Evolutionary conservation across 2,888 invertebrate species (phyloP).

Genomic region (Hyposoter didymator): DNA sequence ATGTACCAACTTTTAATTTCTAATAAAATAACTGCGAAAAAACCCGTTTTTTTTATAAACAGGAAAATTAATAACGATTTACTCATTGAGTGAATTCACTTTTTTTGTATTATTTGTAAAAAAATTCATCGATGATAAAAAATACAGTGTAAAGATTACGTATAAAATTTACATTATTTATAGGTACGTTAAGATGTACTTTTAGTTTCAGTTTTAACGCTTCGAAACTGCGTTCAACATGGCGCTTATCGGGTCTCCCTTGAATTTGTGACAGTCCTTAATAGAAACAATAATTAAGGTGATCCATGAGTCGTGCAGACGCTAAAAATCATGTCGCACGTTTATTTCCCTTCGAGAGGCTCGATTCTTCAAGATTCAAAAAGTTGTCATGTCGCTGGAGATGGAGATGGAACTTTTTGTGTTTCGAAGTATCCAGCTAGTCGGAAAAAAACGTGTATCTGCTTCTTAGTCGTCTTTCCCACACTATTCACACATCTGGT

Average conservation of each 20-base stretch:
- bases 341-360: background rate
- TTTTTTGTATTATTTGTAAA: conserved; percentile 55
- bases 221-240: conserved; percentile 43
- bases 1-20: conserved; percentile 64
- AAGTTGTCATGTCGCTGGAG: too few relatives aligned
- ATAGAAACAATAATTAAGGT: background rate
- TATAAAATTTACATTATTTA: conserved; percentile 62
- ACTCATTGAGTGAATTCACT: background rate
- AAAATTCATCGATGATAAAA: conserved; percentile 57
- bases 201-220: conserved; percentile 40
- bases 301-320: background rate
- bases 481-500: background rate
- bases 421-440: background rate
- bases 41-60: background rate
- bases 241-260: conserved; percentile 30
- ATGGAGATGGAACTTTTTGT: background rate
- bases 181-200: conserved; percentile 58
- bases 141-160: conserved; percentile 64
- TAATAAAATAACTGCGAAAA: conserved; percentile 58
- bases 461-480: background rate
- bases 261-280: conserved; percentile 18
- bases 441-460: background rate
- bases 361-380: too few relatives aligned
- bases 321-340: background rate
- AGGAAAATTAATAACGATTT: background rate